phyloP scores from a whole-genome alignment of 2,888 invertebrate genomes.

The Synanthedon vespiformis region DNA sequence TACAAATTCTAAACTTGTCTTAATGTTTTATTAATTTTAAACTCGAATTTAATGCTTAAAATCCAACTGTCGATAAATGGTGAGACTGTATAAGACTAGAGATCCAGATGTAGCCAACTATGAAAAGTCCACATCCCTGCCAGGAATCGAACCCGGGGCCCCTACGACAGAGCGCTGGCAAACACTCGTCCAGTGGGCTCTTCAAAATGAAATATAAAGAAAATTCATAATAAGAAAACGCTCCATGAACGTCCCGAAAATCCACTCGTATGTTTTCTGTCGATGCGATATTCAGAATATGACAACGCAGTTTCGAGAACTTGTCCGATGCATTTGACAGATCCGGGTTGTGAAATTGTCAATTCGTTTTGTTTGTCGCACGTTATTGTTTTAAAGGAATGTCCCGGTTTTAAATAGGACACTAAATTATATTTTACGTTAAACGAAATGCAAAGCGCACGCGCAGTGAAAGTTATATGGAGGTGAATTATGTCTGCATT shows the following conservation, averaged over 20 bases:
- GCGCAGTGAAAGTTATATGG: not conserved
- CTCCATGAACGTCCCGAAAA: not conserved
- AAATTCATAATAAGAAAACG: not conserved
- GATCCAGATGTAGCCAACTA: too few species aligned
- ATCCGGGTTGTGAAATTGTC: slow-evolving; percentile 39
- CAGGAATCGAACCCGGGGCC: too few species aligned
- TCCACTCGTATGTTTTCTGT: slow-evolving; percentile 5
- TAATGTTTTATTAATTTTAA: too few species aligned
- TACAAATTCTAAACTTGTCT: too few species aligned
- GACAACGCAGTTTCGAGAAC: slow-evolving; percentile 49
- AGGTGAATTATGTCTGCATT: not conserved
- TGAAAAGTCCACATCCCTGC: too few species aligned
- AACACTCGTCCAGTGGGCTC: too few species aligned
- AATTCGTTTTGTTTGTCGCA: slow-evolving; percentile 17
- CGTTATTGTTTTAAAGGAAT: slow-evolving; percentile 1
- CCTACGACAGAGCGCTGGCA: too few species aligned
- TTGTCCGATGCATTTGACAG: slow-evolving; percentile 27
- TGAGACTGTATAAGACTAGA: too few species aligned
- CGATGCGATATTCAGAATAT: slow-evolving; percentile 39
- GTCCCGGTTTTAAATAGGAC: not conserved
- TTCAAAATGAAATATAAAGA: too few species aligned
- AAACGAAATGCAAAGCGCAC: slow-evolving; percentile 5
- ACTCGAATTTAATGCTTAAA: too few species aligned
- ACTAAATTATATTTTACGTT: not conserved
- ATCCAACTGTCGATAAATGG: too few species aligned